phyloP scores from a whole-genome alignment of 2,797 vertebrate genomes.

The Lutjanus argentimaculatus region DNA sequence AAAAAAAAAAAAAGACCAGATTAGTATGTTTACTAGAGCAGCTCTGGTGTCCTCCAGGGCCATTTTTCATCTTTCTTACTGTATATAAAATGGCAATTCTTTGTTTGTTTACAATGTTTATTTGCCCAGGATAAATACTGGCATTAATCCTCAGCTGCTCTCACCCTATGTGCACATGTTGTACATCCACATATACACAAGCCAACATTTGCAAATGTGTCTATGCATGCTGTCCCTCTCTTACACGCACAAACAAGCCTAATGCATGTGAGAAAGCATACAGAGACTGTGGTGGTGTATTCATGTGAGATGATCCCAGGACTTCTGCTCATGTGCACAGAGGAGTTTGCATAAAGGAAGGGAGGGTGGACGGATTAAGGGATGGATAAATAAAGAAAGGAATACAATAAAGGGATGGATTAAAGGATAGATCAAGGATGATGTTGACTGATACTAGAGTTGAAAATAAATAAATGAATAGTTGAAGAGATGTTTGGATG shows the following conservation, averaged over 20 bases:
- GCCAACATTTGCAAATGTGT: neutral
- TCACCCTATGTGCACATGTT: neutral
- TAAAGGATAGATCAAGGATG: neutral
- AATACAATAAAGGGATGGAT: neutral
- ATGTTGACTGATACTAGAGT: neutral
- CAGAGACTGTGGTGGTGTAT: conserved; percentile 12
- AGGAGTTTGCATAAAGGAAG: conserved; percentile 18
- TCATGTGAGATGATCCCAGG: conserved; percentile 44
- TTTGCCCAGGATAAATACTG: conserved; percentile 28
- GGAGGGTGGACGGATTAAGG: conserved; percentile 3
- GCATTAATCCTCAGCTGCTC: conserved; percentile 22
- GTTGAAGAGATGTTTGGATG: neutral
- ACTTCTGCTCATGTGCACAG: conserved; percentile 42
- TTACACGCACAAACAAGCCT: neutral
- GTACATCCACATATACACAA: neutral
- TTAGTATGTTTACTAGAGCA: conserved; percentile 31
- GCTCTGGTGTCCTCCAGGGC: conserved; percentile 10
- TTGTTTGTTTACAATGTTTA: conserved; percentile 29
- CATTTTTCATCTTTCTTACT: conserved; percentile 1
- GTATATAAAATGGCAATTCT: conserved; percentile 13
- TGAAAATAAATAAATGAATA: neutral
- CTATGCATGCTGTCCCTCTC: neutral
- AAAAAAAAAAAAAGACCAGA: neutral
- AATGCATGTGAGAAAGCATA: neutral
- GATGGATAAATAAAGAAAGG: conserved; percentile 6